phyloP scores from a whole-genome alignment of 2,888 invertebrate species.

The Apamea sordens region DNA sequence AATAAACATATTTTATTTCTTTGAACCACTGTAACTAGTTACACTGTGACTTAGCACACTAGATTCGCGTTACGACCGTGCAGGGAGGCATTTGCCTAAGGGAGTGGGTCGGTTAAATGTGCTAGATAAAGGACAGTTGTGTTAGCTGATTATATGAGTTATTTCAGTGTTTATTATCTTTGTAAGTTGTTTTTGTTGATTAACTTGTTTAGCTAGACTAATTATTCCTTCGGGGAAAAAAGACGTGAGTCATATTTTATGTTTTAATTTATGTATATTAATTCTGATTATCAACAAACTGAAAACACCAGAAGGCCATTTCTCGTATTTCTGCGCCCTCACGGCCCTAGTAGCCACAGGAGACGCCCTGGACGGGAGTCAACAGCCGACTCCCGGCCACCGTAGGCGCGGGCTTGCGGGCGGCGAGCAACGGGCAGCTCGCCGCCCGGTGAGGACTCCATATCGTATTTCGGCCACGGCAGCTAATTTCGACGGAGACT shows the following conservation, averaged over 20 bases:
- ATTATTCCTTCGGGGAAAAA: background rate
- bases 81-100: constrained; percentile 40
- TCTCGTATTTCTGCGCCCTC: no score
- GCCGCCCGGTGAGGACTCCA: no score
- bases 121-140: constrained; percentile 19
- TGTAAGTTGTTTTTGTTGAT: background rate
- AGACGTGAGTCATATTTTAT: background rate
- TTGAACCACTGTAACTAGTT: constrained; percentile 1
- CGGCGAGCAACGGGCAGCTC: no score
- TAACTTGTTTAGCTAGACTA: background rate
- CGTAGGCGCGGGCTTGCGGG: no score
- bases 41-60: constrained; percentile 9
- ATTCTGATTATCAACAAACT: no score
- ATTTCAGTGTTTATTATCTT: constrained; percentile 12
- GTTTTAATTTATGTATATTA: background rate
- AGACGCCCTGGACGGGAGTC: no score
- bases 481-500: no score
- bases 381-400: no score
- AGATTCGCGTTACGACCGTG: constrained; percentile 11
- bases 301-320: no score
- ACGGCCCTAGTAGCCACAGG: no score
- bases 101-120: constrained; percentile 22
- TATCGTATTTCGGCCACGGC: no score
- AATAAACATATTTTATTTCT: no score
- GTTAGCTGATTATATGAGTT: constrained; percentile 27